Percentiles rank a stretch among this genome's conserved stretches.
These are phyloP conservation scores for Chelonus formosanus DNA, from an alignment of 2,888 invertebrate species.

Conservation along the genomic window DNA sequence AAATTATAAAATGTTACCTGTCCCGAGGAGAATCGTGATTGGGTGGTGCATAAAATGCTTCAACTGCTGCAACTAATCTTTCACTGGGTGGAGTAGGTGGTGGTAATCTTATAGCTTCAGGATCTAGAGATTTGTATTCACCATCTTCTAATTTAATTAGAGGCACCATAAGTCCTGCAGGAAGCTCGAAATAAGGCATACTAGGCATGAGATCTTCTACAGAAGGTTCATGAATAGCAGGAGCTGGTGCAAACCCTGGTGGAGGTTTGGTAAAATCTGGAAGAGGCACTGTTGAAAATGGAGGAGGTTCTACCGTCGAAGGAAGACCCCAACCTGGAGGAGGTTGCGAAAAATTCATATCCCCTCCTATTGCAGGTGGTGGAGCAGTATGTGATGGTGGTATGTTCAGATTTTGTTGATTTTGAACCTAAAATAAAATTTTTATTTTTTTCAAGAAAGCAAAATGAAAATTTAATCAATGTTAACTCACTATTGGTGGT, in stretches of 20 bases:
- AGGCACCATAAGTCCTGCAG: conserved; percentile 98
- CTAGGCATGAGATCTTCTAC: conserved; percentile 85
- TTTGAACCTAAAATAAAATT: conserved; percentile 26
- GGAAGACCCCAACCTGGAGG: conserved; percentile 70
- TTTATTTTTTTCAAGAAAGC: too few relatives aligned
- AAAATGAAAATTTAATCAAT: too few relatives aligned
- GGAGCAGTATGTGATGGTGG: conserved; percentile 55
- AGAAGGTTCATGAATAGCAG: conserved; percentile 64
- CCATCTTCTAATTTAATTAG: conserved; percentile 92
- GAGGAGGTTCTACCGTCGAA: conserved; percentile 52
- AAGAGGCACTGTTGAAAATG: conserved; percentile 62
- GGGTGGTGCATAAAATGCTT: conserved; percentile 94
- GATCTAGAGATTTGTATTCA: conserved; percentile 89
- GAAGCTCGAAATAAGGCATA: conserved; percentile 95
- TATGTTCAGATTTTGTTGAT: conserved; percentile 56
- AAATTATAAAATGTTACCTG: conserved; percentile 68
- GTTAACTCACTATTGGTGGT: conserved; percentile 55
- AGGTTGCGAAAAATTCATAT: conserved; percentile 67
- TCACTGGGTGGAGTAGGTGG: conserved; percentile 96
- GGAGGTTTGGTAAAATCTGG: conserved; percentile 90
- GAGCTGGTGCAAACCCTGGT: conserved; percentile 74
- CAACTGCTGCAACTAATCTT: conserved; percentile 89
- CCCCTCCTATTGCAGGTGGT: conserved; percentile 68
- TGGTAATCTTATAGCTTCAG: conserved; percentile 88
- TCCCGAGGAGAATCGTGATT: conserved; percentile 95